phyloP scores from a whole-genome alignment of 2,113 vertebrate species.

The Pelodiscus sinensis region DNA sequence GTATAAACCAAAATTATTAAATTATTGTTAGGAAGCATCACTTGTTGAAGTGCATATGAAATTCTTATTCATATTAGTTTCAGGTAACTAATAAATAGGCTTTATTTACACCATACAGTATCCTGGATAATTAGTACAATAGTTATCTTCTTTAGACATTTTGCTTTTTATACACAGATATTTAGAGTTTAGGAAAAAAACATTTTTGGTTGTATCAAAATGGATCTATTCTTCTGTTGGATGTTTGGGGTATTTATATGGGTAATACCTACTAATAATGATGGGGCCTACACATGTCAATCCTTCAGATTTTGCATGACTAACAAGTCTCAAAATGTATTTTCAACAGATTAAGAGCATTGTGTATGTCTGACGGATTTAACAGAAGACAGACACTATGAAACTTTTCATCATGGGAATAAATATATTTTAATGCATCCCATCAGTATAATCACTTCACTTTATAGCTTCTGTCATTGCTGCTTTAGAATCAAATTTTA shows the following conservation, averaged over 20 bases:
- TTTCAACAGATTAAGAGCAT: conserved; percentile 16
- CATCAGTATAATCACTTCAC: neutral
- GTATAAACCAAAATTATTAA: conserved; percentile 26
- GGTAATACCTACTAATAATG: conserved; percentile 36
- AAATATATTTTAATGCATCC: neutral
- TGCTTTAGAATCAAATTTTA: conserved; percentile 17
- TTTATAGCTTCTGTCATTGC: conserved; percentile 12
- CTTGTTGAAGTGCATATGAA: conserved; percentile 31
- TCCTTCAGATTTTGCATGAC: conserved; percentile 63
- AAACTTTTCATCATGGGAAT: neutral
- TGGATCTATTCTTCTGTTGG: conserved; percentile 53
- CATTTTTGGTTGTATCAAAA: conserved; percentile 50
- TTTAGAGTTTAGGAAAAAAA: conserved; percentile 50
- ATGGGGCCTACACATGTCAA: conserved; percentile 32
- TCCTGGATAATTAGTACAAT: conserved; percentile 55
- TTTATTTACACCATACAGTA: conserved; percentile 59
- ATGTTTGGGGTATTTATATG: conserved; percentile 33
- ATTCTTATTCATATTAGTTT: conserved; percentile 42
- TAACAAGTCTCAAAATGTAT: conserved; percentile 9
- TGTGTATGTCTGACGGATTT: neutral
- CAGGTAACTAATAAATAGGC: conserved; percentile 59
- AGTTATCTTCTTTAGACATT: conserved; percentile 46
- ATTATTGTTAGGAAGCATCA: conserved; percentile 43
- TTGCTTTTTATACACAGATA: conserved; percentile 47
- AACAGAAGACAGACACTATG: neutral